Conservation (phyloP, 1,140 invertebrate genomes). For the Arctopsyche grandis region DNA sequence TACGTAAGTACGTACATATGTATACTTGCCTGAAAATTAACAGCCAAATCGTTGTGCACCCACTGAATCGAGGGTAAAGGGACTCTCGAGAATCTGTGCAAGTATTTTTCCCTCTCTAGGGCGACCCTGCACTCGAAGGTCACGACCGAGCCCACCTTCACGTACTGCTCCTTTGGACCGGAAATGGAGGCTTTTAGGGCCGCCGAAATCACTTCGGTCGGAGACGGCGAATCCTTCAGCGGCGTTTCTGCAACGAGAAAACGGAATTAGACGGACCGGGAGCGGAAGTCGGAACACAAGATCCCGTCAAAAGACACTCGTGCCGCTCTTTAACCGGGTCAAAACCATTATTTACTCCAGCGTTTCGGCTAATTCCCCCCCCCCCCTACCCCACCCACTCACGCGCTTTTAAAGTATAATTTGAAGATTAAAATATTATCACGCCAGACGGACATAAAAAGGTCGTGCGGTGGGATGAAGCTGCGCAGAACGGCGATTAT, state of each 20-base stretch:
- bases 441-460: no score
- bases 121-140: constrained; percentile 60
- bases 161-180: constrained; percentile 49
- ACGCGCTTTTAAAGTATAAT: no score
- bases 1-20: no score
- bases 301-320: no score
- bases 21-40: constrained; percentile 58
- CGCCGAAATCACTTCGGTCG: constrained; percentile 16
- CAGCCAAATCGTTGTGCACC: constrained; percentile 56
- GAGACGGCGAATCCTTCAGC: constrained; percentile 46
- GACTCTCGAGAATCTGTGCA: constrained; percentile 37
- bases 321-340: no score
- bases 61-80: constrained; percentile 58
- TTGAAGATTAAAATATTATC: no score
- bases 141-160: constrained; percentile 57
- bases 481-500: neutral
- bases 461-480: neutral
- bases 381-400: no score
- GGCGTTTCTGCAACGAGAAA: constrained; percentile 44
- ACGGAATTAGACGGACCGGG: neutral
- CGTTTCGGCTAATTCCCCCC: no score
- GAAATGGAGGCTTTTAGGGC: constrained; percentile 51
- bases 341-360: no score
- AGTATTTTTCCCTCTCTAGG: constrained; percentile 31
- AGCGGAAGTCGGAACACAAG: neutral